Conservation (phyloP, 2,797 vertebrate species). For the Epinephelus malabaricus region DNA sequence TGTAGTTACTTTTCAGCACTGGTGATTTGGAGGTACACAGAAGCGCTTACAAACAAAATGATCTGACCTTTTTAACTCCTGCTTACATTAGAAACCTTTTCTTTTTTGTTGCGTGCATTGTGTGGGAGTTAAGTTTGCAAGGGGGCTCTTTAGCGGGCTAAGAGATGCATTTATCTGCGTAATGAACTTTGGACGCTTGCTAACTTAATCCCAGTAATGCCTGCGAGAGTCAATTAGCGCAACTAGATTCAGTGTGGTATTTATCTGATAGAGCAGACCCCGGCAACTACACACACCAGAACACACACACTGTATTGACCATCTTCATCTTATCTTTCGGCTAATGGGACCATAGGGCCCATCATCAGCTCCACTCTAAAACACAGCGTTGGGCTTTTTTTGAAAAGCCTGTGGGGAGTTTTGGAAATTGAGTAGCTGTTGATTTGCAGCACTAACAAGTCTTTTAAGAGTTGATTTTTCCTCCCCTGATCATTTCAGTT, state of each 20-base stretch:
- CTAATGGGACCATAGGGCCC: constrained; percentile 80
- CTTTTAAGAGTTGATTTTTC: constrained; percentile 70
- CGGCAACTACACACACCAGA: constrained; percentile 68
- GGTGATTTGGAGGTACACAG: constrained; percentile 13
- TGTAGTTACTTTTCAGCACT: background rate
- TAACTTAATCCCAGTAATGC: constrained; percentile 91
- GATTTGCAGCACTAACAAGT: constrained; percentile 77
- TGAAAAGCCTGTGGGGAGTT: constrained; percentile 72
- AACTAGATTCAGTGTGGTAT: constrained; percentile 86
- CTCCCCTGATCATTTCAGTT: constrained; percentile 59
- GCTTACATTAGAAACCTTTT: constrained; percentile 41
- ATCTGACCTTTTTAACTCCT: constrained; percentile 48
- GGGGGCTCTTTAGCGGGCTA: constrained; percentile 84
- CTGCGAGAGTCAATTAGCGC: constrained; percentile 90
- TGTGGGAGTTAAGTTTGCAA: constrained; percentile 80
- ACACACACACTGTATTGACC: constrained; percentile 75
- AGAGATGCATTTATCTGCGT: constrained; percentile 89
- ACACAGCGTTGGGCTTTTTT: constrained; percentile 47
- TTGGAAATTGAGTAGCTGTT: constrained; percentile 79
- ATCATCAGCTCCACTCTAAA: constrained; percentile 76
- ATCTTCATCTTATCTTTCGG: constrained; percentile 78
- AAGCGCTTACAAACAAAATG: constrained; percentile 46
- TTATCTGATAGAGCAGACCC: constrained; percentile 82
- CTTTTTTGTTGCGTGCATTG: constrained; percentile 69
- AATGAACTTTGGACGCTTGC: constrained; percentile 90